Base-by-base conservation (phyloP, 1,140 invertebrate genomes). In the Panulirus ornatus region DNA sequence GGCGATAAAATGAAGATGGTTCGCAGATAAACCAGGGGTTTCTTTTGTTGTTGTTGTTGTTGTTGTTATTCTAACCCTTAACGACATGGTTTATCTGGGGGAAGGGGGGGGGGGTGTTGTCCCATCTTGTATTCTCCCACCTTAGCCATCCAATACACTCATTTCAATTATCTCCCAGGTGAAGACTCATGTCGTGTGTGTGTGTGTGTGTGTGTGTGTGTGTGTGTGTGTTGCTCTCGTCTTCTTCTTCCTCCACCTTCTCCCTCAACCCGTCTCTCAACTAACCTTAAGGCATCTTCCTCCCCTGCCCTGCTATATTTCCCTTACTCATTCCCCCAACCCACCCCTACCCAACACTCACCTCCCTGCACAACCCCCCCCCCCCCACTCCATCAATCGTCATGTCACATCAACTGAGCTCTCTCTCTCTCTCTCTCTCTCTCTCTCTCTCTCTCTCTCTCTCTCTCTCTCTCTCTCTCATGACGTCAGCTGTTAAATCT, bases 361-460 rank as follows among this genome's bases (percentile, higher is more conserved):
- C 6, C 44, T 54, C 27, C 44, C 78, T 81, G 9, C 30, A 36
- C 44, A 11, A 14, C 44, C 44, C 78, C 30, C 78, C 44, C 47
- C 73, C 34, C 36, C 34, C 40, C n/a, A 8, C n/a, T n/a, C 73
- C 8, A 8, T n/a, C 70, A 27, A 22, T n/a, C n/a, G n/a, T n/a
- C n/a, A n/a, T n/a, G n/a, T n/a, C n/a, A n/a, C n/a, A n/a, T n/a
- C n/a, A n/a, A n/a, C n/a, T n/a, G n/a, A n/a, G n/a, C 34, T 51
- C 75, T 11, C 27, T 79, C 42, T 19, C 76, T 3, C 40, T 44
- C 40, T 44, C 44, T 19, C 22, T 76, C 38, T 76, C 73, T 40
- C 19, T 22, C 38, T 40, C 8, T 40, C 78, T 54, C 47, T 81
- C 78, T 81, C 40, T 44, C 76, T 54, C 47, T 30, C 78, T 81